Percentiles rank a stretch among this genome's conserved stretches.
These are phyloP conservation scores for Pristis pectinata DNA, from an alignment of 2,797 vertebrate genomes.

Conservation along the genomic window DNA sequence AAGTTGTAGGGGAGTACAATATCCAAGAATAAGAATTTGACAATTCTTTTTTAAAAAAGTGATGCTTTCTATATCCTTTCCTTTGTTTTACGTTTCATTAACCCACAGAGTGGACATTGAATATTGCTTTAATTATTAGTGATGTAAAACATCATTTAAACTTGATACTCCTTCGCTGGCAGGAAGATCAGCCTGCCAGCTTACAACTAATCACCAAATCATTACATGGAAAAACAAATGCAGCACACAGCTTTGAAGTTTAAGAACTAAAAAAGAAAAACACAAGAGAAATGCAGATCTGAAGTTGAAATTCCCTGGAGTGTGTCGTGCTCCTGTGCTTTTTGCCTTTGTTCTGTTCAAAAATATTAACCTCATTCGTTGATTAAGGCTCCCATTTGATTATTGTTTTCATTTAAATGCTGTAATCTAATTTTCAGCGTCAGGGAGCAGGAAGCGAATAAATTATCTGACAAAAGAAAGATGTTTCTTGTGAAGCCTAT, in stretches of 20 bases:
- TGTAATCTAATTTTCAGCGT: constrained; percentile 99
- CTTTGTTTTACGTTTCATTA: constrained; percentile 53
- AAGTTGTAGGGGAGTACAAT: not conserved
- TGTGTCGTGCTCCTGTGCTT: constrained; percentile 47
- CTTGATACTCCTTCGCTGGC: constrained; percentile 52
- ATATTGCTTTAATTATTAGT: constrained; percentile 61
- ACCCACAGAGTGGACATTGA: constrained; percentile 49
- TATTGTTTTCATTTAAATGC: constrained; percentile 99
- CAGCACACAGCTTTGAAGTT: constrained; percentile 34
- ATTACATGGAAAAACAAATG: constrained; percentile 43
- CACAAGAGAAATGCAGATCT: constrained; percentile 53
- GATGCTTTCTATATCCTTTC: not conserved
- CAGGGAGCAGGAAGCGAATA: constrained; percentile 71
- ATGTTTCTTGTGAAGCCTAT: constrained; percentile 74
- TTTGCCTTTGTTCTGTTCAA: constrained; percentile 69
- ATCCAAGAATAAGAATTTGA: not conserved
- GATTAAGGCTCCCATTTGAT: constrained; percentile 74
- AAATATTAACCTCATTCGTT: constrained; percentile 73
- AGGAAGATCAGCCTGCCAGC: constrained; percentile 50
- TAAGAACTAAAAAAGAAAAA: constrained; percentile 38
- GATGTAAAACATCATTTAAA: constrained; percentile 55
- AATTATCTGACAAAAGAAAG: constrained; percentile 70
- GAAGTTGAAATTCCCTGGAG: constrained; percentile 55
- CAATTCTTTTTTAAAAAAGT: not conserved
- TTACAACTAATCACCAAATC: constrained; percentile 55